Conservation (phyloP, 2,113 vertebrate genomes). For the Heloderma charlesbogerti region DNA sequence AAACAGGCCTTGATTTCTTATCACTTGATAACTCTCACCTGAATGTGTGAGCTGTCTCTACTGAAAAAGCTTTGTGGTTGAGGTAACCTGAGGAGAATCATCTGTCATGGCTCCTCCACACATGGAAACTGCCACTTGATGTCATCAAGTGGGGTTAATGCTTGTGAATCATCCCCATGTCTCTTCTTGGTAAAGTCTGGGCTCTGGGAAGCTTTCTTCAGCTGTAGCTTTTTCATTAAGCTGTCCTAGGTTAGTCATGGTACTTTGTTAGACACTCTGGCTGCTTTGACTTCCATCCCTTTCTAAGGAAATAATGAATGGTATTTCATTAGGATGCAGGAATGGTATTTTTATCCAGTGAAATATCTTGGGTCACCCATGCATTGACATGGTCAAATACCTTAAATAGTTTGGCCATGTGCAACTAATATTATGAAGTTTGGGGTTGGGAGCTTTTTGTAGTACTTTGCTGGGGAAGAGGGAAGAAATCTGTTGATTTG, state of each 20-base stretch:
- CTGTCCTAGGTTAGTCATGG: constrained; percentile 30
- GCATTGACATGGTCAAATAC: constrained; percentile 30
- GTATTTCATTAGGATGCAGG: no score
- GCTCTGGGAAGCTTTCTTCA: background rate
- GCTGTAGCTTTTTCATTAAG: background rate
- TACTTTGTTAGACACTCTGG: constrained; percentile 18
- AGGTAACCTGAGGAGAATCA: background rate
- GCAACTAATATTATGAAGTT: constrained; percentile 29
- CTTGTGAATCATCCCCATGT: background rate
- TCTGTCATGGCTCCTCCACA: background rate
- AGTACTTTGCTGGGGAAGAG: background rate
- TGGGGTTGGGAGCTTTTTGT: constrained; percentile 33
- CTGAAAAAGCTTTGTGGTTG: background rate
- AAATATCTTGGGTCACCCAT: constrained; percentile 49
- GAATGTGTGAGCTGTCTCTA: background rate
- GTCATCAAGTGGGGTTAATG: background rate
- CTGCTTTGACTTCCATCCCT: constrained; percentile 34
- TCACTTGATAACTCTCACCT: background rate
- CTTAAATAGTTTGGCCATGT: constrained; percentile 32
- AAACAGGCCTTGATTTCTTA: background rate
- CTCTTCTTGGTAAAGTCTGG: background rate
- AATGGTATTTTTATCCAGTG: constrained; percentile 46
- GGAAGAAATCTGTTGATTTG: background rate
- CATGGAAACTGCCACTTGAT: background rate
- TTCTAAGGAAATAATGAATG: constrained; percentile 36